A percentile compares a stretch with the other conserved stretches of the same genome.
phyloP scores from a whole-genome alignment of 2,113 vertebrate genomes.

The Salvelinus namaycush region DNA sequence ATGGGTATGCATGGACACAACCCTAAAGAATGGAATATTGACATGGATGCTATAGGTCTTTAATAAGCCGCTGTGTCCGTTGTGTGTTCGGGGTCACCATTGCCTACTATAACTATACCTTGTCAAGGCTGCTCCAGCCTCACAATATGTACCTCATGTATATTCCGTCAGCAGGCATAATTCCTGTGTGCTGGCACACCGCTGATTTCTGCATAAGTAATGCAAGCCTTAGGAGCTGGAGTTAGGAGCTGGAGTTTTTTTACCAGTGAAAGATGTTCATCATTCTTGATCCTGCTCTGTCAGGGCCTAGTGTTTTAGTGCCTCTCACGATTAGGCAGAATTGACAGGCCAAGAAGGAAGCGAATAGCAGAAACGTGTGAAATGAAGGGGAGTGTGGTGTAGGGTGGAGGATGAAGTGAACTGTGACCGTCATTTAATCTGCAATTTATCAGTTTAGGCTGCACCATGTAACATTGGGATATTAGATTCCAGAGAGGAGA shows the following conservation, averaged over 20 bases:
- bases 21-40: slow-evolving; percentile 73
- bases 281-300: slow-evolving; percentile 87
- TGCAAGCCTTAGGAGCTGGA: slow-evolving; percentile 80
- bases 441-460: slow-evolving; percentile 91
- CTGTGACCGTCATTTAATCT: slow-evolving; percentile 90
- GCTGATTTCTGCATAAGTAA: slow-evolving; percentile 86
- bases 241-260: slow-evolving; percentile 76
- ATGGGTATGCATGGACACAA: slow-evolving; percentile 58
- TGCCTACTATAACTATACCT: slow-evolving; percentile 70
- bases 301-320: slow-evolving; percentile 90
- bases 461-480: slow-evolving; percentile 67
- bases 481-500: slow-evolving; percentile 76
- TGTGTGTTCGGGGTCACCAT: slow-evolving; percentile 68
- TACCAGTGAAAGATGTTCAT: slow-evolving; percentile 80
- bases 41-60: slow-evolving; percentile 65
- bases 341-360: slow-evolving; percentile 87
- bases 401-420: slow-evolving; percentile 81
- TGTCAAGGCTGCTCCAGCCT: slow-evolving; percentile 76
- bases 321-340: slow-evolving; percentile 88
- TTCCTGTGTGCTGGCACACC: slow-evolving; percentile 80
- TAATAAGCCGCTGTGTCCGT: slow-evolving; percentile 58
- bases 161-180: slow-evolving; percentile 83
- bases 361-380: slow-evolving; percentile 84
- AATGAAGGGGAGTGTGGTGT: slow-evolving; percentile 78
- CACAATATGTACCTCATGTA: slow-evolving; percentile 80